Conservation (phyloP, 2,888 invertebrate species). For the Belgica antarctica region DNA sequence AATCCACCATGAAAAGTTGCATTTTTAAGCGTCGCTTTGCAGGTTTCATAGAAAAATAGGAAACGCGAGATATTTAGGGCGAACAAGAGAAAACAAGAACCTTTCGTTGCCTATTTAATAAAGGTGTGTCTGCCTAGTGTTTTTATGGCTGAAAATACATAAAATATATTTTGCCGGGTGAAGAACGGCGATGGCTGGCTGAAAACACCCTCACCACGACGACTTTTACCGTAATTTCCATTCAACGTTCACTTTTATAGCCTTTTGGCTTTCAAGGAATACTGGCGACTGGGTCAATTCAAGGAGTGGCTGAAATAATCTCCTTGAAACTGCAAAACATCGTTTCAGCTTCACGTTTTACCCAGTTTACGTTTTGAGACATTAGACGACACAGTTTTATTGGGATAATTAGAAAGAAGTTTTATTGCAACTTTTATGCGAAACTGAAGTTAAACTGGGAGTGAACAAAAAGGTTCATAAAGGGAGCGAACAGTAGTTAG, state of each 20-base stretch:
- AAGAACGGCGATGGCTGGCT: not conserved
- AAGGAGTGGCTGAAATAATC: slow-evolving; percentile 7
- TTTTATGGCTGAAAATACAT: not conserved
- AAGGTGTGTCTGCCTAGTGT: slow-evolving; percentile 16
- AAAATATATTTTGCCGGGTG: not conserved
- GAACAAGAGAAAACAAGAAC: no score
- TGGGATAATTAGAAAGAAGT: not conserved
- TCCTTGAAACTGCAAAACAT: no score
- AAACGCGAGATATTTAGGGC: slow-evolving; percentile 1
- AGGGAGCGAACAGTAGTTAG: no score
- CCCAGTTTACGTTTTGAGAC: no score
- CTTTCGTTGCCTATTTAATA: not conserved
- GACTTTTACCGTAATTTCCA: not conserved
- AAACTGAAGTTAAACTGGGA: no score
- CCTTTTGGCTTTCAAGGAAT: slow-evolving; percentile 9
- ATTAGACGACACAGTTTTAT: not conserved
- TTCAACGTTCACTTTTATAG: slow-evolving; percentile 17
- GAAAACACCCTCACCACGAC: not conserved
- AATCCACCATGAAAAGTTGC: not conserved
- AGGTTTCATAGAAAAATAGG: no score
- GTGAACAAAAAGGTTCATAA: no score
- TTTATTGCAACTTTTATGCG: slow-evolving; percentile 7
- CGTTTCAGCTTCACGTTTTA: no score
- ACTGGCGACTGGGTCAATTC: slow-evolving; percentile 11
- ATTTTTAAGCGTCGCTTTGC: no score